phyloP scores from a whole-genome alignment of 2,797 vertebrate genomes.

The Alcedo atthis region DNA sequence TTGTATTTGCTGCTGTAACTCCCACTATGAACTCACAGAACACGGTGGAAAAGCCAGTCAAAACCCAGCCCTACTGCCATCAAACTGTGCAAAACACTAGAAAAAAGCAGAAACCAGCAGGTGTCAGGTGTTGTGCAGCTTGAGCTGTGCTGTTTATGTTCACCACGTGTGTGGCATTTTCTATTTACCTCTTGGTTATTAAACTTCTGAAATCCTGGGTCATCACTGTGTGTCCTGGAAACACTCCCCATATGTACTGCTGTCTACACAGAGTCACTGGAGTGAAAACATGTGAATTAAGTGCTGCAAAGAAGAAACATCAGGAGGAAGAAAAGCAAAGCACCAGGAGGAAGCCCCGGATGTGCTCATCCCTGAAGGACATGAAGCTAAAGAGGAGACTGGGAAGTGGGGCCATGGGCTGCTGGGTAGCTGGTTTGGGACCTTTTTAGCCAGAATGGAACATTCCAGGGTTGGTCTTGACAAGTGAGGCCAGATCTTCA shows the following conservation, averaged over 20 bases:
- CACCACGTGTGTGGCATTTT: not conserved
- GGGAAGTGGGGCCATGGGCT: not conserved
- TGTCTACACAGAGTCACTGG: not conserved
- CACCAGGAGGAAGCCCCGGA: not conserved
- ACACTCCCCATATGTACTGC: not conserved
- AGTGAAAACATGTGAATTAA: not conserved
- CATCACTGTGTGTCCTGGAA: not conserved
- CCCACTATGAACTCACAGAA: not conserved
- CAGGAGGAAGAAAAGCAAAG: not conserved
- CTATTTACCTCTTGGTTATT: conserved; percentile 10
- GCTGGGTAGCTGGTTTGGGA: not conserved
- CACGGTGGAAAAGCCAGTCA: not conserved
- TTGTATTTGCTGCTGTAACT: not conserved
- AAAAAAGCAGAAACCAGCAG: not conserved
- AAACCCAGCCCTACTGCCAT: not conserved
- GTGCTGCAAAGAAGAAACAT: not conserved
- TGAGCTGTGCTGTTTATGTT: not conserved
- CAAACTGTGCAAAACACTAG: not conserved
- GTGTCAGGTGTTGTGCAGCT: fast-evolving
- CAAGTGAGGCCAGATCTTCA: not conserved
- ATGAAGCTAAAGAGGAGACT: fast-evolving
- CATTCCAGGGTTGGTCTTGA: not conserved
- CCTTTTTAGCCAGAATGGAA: not conserved
- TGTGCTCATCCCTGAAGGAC: not conserved
- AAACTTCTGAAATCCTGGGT: not conserved